Conservation (phyloP, 2,797 vertebrate species). For the Valencia hispanica region DNA sequence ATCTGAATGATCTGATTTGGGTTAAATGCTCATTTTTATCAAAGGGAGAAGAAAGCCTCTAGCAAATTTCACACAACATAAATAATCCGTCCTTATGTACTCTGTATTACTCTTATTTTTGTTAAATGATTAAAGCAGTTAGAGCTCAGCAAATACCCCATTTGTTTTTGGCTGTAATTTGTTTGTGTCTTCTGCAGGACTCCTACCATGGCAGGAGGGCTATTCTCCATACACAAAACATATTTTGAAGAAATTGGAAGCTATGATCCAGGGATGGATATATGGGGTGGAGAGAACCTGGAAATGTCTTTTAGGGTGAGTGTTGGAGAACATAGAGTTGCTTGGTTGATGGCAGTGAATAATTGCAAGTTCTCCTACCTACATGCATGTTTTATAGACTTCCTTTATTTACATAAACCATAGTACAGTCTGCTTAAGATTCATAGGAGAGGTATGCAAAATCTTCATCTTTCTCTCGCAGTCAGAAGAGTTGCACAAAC, state of each 20-base stretch:
- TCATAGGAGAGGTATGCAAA: neutral
- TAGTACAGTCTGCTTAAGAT: neutral
- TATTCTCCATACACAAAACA: slow-evolving; percentile 96
- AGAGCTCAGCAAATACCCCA: neutral
- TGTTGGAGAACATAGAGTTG: neutral
- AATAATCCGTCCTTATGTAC: neutral
- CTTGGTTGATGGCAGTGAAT: neutral
- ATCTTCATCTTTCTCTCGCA: neutral
- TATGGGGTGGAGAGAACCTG: slow-evolving; percentile 99
- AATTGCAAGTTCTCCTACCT: neutral
- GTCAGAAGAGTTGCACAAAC: neutral
- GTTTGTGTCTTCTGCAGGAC: slow-evolving; percentile 80
- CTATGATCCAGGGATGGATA: slow-evolving; percentile 99
- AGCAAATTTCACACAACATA: neutral
- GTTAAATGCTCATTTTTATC: neutral
- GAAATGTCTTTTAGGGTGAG: slow-evolving; percentile 99
- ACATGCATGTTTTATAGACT: neutral
- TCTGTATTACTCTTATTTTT: neutral
- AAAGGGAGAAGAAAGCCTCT: neutral
- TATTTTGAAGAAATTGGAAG: slow-evolving; percentile 99
- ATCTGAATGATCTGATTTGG: neutral
- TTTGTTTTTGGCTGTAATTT: slow-evolving; percentile 13
- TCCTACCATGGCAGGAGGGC: slow-evolving; percentile 97
- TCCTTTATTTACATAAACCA: neutral
- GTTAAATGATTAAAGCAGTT: neutral